Evolutionary conservation across 2,888 invertebrate species (phyloP), one percentile per base, ranked within the genome.

Genomic region (Ormyrus pomaceus): DNA sequence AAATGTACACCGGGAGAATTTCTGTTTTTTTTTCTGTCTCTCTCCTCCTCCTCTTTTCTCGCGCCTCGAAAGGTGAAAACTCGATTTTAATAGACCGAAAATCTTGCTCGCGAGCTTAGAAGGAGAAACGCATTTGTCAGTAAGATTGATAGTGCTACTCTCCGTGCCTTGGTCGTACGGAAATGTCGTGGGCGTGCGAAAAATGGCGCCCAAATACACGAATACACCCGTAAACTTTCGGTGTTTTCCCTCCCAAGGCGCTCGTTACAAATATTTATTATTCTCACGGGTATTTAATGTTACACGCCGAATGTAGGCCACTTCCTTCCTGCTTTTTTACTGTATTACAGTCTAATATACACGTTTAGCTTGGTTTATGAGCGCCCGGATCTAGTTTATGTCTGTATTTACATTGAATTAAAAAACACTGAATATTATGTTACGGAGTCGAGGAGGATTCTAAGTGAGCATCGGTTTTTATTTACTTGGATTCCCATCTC

Each of bases 11-110:
- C 34, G 3, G 34, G 34, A 34, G 34, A 34, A 34, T 34, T 34
- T 34, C 34, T 3, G 19, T 19, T 1, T 34, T 34, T 34, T 34
- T 34, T 34, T 34, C n/a, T 4, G 34, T 34, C 3, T 19, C 19
- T 19, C 19, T 19, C 34, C 34, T 34, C 34, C 34, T 34, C 34
- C 34, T 34, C 4, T 34, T 4, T 4, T 34, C 4, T 3, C 34
- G 2, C 34, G 34, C 46, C 46, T 56, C 62, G 68, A 78, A 78
- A 78, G 73, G 68, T 74, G 69, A 74, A 79, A 79, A 79, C 64
- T 64, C 13, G 69, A 74, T 79, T 74, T 56, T 74, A 69, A 79
- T 79, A 69, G 58, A 74, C 74, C 13, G 55, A 68, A 62, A 73
- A 72, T 78, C 48, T 74, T 45, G 48, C 61, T 48, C 51, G 51